These are phyloP conservation scores for Atta cephalotes DNA, from an alignment of 1,140 invertebrate species.

Conservation along the genomic window DNA sequence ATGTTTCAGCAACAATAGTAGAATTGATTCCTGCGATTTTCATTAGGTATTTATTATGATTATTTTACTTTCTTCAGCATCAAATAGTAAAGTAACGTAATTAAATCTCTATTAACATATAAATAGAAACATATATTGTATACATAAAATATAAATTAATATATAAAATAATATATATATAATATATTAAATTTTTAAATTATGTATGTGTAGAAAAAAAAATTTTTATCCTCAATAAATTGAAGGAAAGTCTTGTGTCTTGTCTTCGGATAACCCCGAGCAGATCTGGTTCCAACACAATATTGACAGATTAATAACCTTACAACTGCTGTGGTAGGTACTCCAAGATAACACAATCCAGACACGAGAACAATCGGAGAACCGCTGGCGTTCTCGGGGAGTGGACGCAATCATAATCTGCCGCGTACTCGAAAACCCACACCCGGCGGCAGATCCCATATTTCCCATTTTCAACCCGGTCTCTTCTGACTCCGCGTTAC, in stretches of 20 bases:
- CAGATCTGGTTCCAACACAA: neutral
- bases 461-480: constrained; percentile 60
- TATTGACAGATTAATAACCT: constrained; percentile 17
- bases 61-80: neutral
- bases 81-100: neutral
- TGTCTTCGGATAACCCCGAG: neutral
- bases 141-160: too few species aligned
- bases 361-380: constrained; percentile 55
- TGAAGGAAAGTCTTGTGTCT: too few species aligned
- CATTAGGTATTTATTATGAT: neutral
- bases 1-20: neutral
- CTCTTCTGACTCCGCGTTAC: constrained; percentile 26
- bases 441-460: constrained; percentile 31
- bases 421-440: constrained; percentile 57
- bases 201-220: too few species aligned
- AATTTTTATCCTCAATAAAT: neutral
- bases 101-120: neutral
- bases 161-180: too few species aligned
- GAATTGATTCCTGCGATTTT: neutral
- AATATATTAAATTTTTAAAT: too few species aligned
- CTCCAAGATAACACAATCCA: neutral
- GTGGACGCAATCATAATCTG: constrained; percentile 73
- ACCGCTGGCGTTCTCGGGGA: constrained; percentile 48
- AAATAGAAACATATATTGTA: too few species aligned
- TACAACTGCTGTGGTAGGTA: neutral